Percentiles rank a stretch among this genome's conserved stretches.
phyloP scores from a whole-genome alignment of 2,113 vertebrate genomes.

The Dasyprocta punctata region DNA sequence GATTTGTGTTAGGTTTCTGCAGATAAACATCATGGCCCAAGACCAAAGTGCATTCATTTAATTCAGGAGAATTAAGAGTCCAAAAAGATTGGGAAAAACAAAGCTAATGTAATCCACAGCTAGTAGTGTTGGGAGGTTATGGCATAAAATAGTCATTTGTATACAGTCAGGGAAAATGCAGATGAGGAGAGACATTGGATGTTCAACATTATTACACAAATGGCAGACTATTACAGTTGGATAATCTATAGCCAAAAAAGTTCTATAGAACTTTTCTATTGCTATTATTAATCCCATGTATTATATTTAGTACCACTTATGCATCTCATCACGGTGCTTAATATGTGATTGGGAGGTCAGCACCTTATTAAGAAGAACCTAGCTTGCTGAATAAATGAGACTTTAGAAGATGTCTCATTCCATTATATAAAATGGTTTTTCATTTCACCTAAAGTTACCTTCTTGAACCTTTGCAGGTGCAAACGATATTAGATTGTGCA shows the following conservation, averaged over 20 bases:
- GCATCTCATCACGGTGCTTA: not conserved
- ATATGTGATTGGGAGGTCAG: not conserved
- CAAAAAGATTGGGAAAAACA: not conserved
- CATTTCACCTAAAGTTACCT: slow-evolving; percentile 76
- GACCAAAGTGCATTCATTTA: not conserved
- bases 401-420: slow-evolving; percentile 15
- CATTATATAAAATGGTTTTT: slow-evolving; percentile 65
- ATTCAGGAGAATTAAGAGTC: not conserved
- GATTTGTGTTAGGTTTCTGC: not conserved
- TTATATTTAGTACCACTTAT: not conserved
- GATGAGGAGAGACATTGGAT: not conserved
- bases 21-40: not conserved
- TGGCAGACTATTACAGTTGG: not conserved
- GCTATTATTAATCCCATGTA: not conserved
- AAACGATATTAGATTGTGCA: slow-evolving; percentile 79
- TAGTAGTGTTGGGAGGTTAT: not conserved
- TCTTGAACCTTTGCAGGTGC: slow-evolving; percentile 79
- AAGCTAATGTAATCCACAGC: not conserved
- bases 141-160: not conserved
- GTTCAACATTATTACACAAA: not conserved
- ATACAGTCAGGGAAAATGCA: not conserved
- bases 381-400: slow-evolving; percentile 14
- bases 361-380: slow-evolving; percentile 46
- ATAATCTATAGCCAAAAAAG: not conserved
- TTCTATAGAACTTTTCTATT: not conserved